These are phyloP conservation scores for Gerosis bhagava DNA, from an alignment of 2,888 invertebrate genomes.

Conservation along the genomic window DNA sequence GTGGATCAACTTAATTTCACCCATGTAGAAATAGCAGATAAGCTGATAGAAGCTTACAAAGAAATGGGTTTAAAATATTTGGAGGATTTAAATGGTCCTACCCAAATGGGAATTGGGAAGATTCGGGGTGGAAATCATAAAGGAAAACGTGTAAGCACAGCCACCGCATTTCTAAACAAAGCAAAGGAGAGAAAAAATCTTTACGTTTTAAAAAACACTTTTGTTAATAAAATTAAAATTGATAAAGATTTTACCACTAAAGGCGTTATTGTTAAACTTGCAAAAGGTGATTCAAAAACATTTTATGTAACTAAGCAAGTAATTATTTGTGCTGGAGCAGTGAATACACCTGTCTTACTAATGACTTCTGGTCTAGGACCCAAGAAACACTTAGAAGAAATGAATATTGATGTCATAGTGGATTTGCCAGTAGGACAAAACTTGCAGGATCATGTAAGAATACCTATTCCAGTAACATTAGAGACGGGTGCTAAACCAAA, in stretches of 20 bases:
- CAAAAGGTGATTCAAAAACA: conserved; percentile 44
- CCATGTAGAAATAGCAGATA: conserved; percentile 54
- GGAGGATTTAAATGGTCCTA: conserved; percentile 62
- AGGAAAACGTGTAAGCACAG: conserved; percentile 79
- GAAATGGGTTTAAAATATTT: conserved; percentile 74
- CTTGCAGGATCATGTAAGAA: conserved; percentile 73
- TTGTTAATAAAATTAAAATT: conserved; percentile 42
- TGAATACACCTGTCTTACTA: conserved; percentile 62
- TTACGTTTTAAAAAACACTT: conserved; percentile 57
- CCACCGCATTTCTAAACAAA: conserved; percentile 71
- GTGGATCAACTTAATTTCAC: conserved; percentile 74
- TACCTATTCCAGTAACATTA: conserved; percentile 62
- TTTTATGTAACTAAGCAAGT: conserved; percentile 61
- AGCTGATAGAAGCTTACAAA: conserved; percentile 61
- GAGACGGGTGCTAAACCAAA: conserved; percentile 54
- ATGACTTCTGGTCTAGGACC: conserved; percentile 70
- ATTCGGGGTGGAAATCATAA: conserved; percentile 73
- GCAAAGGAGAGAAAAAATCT: conserved; percentile 56
- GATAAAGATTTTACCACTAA: conserved; percentile 44
- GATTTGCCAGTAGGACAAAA: conserved; percentile 69
- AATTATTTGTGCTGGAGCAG: conserved; percentile 62
- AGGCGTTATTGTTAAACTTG: conserved; percentile 51
- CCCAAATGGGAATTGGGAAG: conserved; percentile 79
- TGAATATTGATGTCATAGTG: conserved; percentile 50
- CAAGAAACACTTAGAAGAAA: conserved; percentile 48